These are phyloP conservation scores for Apamea sordens DNA, from an alignment of 2,888 invertebrate genomes.

Conservation along the genomic window DNA sequence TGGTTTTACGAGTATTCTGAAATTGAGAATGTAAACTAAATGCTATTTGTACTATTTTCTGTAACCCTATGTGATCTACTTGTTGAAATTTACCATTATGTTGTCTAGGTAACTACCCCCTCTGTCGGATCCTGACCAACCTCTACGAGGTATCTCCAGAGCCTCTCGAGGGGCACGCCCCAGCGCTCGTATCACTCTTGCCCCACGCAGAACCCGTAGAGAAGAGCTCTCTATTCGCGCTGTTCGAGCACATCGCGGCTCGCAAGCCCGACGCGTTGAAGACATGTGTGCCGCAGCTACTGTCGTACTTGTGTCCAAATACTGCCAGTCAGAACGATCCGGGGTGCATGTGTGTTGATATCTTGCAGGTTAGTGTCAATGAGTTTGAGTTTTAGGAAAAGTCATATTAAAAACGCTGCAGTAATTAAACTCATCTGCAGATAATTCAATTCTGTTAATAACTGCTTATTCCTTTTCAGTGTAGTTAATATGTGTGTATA, in stretches of 20 bases:
- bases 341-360: slow-evolving; percentile 87
- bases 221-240: slow-evolving; percentile 94
- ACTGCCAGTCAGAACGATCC: slow-evolving; percentile 82
- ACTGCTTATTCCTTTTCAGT: neutral
- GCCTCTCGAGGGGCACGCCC: slow-evolving; percentile 95
- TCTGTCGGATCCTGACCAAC: slow-evolving; percentile 96
- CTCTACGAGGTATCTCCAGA: slow-evolving; percentile 97
- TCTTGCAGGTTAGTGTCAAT: slow-evolving; percentile 77
- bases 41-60: neutral
- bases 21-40: neutral
- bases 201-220: slow-evolving; percentile 96
- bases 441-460: neutral
- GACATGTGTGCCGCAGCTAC: slow-evolving; percentile 95
- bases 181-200: slow-evolving; percentile 94
- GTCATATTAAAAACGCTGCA: neutral
- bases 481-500: neutral
- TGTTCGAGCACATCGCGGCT: slow-evolving; percentile 95
- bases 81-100: neutral
- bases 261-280: slow-evolving; percentile 95
- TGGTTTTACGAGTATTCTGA: neutral
- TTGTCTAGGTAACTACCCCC: slow-evolving; percentile 94
- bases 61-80: neutral
- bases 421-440: neutral
- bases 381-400: neutral
- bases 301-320: slow-evolving; percentile 92